A percentile compares a stretch with the other conserved stretches of the same genome.
Conservation (phyloP, 2,888 invertebrate species). For the Drosophila putrida region DNA sequence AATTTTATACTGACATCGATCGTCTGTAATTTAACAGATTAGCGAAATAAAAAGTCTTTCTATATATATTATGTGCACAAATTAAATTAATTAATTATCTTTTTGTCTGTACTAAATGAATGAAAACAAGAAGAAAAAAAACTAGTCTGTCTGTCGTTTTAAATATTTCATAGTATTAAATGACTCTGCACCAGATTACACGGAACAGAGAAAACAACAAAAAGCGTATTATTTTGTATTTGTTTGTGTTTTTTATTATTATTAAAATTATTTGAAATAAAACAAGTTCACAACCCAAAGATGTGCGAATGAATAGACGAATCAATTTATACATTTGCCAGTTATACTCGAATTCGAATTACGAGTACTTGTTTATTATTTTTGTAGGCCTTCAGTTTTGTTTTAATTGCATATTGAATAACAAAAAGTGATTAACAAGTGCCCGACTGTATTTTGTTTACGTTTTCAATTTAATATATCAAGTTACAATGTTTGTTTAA, state of each 20-base stretch:
- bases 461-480: conserved; percentile 53
- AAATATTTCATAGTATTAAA: conserved; percentile 44
- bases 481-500: conserved; percentile 52
- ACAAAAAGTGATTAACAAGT: conserved; percentile 69
- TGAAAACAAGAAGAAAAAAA: conserved; percentile 25
- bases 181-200: conserved; percentile 21
- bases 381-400: conserved; percentile 44
- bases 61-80: conserved; percentile 27
- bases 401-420: conserved; percentile 68
- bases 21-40: conserved; percentile 62
- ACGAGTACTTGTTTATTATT: conserved; percentile 23
- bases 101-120: conserved; percentile 41
- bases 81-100: conserved; percentile 64
- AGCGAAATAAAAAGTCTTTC: conserved; percentile 29
- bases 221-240: conserved; percentile 24
- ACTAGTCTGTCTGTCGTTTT: conserved; percentile 10
- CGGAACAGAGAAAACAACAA: conserved; percentile 17
- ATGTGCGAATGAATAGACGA: conserved; percentile 73
- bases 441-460: conserved; percentile 41
- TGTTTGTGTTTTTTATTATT: conserved; percentile 39
- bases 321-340: conserved; percentile 70
- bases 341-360: conserved; percentile 20
- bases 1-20: conserved; percentile 28
- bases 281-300: conserved; percentile 72
- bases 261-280: conserved; percentile 48